phyloP scores from a whole-genome alignment of 2,888 invertebrate genomes.

The Baccha elongata region DNA sequence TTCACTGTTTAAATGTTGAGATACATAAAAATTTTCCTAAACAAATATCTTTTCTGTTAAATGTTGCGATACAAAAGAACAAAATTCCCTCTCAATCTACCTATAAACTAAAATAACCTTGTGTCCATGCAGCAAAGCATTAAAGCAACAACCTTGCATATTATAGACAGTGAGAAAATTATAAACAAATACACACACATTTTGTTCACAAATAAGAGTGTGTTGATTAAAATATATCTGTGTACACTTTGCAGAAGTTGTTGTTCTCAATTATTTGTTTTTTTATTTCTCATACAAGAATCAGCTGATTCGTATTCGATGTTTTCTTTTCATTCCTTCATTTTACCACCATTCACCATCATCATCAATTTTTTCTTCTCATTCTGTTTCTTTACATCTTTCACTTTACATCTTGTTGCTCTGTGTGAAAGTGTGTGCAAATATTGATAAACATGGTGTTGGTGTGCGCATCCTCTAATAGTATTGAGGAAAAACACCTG shows the following conservation, averaged over 20 bases:
- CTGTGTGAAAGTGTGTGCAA: slow-evolving; percentile 33
- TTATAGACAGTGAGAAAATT: background rate
- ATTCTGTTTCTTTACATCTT: slow-evolving; percentile 44
- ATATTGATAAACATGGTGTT: slow-evolving; percentile 18
- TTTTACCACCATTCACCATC: background rate
- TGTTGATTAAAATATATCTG: slow-evolving; percentile 45
- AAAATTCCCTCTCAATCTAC: slow-evolving; percentile 23
- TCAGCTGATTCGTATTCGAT: slow-evolving; percentile 72
- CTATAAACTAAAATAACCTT: slow-evolving; percentile 61
- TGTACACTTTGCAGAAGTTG: slow-evolving; percentile 28
- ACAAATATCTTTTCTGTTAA: too few relatives aligned
- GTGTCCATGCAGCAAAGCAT: slow-evolving; percentile 56
- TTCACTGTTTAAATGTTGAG: background rate
- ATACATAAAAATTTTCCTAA: slow-evolving; percentile 31
- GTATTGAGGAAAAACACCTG: slow-evolving; percentile 60
- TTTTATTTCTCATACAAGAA: slow-evolving; percentile 14
- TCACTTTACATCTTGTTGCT: slow-evolving; percentile 46
- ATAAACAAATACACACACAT: background rate
- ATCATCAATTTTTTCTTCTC: slow-evolving; percentile 2
- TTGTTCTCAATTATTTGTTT: background rate
- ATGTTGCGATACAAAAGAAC: background rate
- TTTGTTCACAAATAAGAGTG: background rate
- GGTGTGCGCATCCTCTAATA: background rate
- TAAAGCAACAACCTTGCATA: slow-evolving; percentile 69
- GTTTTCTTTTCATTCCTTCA: slow-evolving; percentile 61